Percentiles rank a stretch among this genome's conserved stretches.
Evolutionary conservation across 2,888 invertebrate genomes (phyloP).

Genomic region (Chrysolina haemoptera): DNA sequence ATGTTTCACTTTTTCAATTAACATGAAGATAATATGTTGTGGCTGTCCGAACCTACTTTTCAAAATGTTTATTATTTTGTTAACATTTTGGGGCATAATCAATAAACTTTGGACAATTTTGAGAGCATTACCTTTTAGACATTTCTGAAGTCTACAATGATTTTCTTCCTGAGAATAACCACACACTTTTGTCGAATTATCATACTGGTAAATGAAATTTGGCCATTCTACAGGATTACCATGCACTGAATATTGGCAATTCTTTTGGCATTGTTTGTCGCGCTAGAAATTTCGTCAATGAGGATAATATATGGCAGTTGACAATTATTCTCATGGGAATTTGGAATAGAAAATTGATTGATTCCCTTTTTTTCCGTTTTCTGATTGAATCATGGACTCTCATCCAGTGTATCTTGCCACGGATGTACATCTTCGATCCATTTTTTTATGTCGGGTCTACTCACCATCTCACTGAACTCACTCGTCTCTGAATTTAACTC

Average conservation of each 20-base stretch:
- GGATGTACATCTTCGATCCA: not conserved
- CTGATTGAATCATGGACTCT: not conserved
- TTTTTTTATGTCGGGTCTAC: conserved; percentile 1
- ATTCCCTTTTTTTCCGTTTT: not conserved
- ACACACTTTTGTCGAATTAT: conserved; percentile 7
- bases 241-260: conserved; percentile 10
- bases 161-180: conserved; percentile 20
- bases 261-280: conserved; percentile 15
- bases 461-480: conserved; percentile 8
- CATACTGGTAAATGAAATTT: conserved; percentile 17
- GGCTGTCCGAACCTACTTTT: not conserved
- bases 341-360: not conserved
- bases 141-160: not conserved
- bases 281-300: not conserved
- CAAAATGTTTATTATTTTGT: not conserved
- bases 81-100: not conserved
- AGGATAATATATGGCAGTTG: not conserved
- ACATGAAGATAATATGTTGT: not conserved
- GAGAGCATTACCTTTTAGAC: conserved; percentile 12
- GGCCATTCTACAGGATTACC: conserved; percentile 10
- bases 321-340: not conserved
- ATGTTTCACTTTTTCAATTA: not conserved
- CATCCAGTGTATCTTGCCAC: not conserved
- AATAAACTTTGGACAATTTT: not conserved
- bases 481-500: not conserved